Evolutionary conservation across 2,888 invertebrate genomes (phyloP), one percentile per base, ranked within the genome.

Genomic region (Patella caerulea): DNA sequence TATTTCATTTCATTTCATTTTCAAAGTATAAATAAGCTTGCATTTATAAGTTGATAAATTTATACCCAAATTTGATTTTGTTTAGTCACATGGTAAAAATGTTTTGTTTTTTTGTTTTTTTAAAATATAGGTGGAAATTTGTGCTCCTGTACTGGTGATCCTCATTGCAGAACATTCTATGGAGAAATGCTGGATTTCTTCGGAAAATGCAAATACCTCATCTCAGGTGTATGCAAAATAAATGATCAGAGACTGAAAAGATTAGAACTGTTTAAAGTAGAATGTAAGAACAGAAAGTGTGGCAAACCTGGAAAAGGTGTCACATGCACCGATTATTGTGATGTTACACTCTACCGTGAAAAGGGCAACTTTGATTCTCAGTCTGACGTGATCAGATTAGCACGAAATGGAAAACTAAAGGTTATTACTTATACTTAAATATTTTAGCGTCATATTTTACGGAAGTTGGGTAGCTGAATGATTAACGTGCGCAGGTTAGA

Each of bases 201-300:
- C 12, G 65, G 65, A 24, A 65, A 65, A 65, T 65, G 65, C 24
- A 65, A 65, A 65, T 65, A 65, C 19, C 65, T 65, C 15, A 65
- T 65, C 65, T 24, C 19, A 12, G 65, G 65, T 65, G 65, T 65
- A 3, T 65, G 65, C 19, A 65, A 14, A 24, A 4, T 1, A 24
- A 24, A 24, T 3, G 9, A 65, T 12, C 2, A 2, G 0, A 65
- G 17, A 11, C 1, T 12, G 15, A 65, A 19, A 11, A 45, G 9
- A 1, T 45, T 45, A 45, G 9, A 45, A 1, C 9, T 65, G 11
- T 65, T 19, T 19, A 65, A 14, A 65, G 65, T 65, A 12, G 19
- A 19, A 19, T 65, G 65, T 19, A 65, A 65, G 19, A 65, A 65
- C 17, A 65, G 19, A 19, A 24, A 65, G 24, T 65, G 65, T 65